These are phyloP conservation scores for Bombyx huttoni DNA, from an alignment of 2,888 invertebrate genomes.

Conservation along the genomic window DNA sequence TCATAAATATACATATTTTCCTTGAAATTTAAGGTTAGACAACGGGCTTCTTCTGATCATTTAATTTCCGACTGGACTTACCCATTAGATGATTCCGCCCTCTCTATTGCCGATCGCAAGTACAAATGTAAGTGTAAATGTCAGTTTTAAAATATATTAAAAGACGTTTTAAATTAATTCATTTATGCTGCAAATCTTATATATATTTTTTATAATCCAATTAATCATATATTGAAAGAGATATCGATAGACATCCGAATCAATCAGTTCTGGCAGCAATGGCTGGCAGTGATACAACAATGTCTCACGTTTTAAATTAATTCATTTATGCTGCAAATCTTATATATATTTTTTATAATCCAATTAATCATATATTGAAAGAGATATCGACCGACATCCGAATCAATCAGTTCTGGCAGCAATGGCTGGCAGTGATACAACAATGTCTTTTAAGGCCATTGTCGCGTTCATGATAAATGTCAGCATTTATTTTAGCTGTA, in stretches of 20 bases:
- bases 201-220: no score
- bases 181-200: no score
- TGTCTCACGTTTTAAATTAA: no score
- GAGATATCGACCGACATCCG: neutral
- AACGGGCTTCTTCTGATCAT: constrained; percentile 83
- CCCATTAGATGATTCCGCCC: constrained; percentile 44
- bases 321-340: no score
- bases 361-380: neutral
- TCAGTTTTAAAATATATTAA: no score
- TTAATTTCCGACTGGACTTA: constrained; percentile 78
- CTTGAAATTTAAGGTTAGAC: constrained; percentile 56
- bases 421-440: constrained; percentile 48
- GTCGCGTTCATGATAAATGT: constrained; percentile 28
- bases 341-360: no score
- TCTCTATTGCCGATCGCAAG: constrained; percentile 65
- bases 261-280: constrained; percentile 31
- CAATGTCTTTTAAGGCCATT: constrained; percentile 45
- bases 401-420: constrained; percentile 29
- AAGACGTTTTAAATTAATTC: no score
- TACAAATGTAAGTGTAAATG: constrained; percentile 49
- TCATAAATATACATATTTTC: neutral
- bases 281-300: constrained; percentile 49
- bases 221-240: neutral
- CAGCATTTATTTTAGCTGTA: constrained; percentile 76
- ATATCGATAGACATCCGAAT: constrained; percentile 1